phyloP scores from a whole-genome alignment of 2,113 vertebrate genomes.

The Odontophorus gujanensis region DNA sequence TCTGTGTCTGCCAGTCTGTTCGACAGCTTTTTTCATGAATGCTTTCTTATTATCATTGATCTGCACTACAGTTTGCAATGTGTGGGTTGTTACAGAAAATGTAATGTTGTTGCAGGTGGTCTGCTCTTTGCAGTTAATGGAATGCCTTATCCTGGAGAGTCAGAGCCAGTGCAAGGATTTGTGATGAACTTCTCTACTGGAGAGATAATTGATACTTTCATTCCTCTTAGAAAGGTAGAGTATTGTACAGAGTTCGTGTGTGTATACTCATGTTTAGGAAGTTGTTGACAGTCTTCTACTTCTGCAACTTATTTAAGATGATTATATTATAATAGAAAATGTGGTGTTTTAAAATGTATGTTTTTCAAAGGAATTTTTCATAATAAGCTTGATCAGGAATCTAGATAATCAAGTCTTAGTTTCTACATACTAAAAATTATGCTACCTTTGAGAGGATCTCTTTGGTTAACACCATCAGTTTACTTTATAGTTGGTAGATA shows the following conservation, averaged over 20 bases:
- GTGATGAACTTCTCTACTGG: constrained; percentile 91
- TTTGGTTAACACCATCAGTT: neutral
- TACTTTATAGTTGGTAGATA: neutral
- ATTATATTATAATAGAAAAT: neutral
- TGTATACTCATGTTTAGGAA: neutral
- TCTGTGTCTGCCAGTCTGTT: neutral
- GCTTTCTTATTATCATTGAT: neutral
- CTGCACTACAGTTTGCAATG: neutral
- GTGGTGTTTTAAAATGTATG: neutral
- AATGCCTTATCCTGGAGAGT: constrained; percentile 77
- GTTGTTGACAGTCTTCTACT: neutral
- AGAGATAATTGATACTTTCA: constrained; percentile 89
- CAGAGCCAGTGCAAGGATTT: constrained; percentile 86
- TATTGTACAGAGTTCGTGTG: neutral
- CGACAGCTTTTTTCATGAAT: neutral
- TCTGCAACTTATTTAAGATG: neutral
- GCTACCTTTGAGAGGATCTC: neutral
- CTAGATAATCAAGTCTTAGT: neutral
- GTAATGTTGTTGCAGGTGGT: constrained; percentile 80
- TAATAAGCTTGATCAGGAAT: neutral
- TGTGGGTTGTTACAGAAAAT: neutral
- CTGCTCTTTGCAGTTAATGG: constrained; percentile 93
- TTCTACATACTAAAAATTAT: neutral
- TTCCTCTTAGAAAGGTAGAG: constrained; percentile 87
- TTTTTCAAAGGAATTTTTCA: neutral